Evolutionary conservation across 2,888 invertebrate species (phyloP).

Genomic region (Ptilodon capucinus): DNA sequence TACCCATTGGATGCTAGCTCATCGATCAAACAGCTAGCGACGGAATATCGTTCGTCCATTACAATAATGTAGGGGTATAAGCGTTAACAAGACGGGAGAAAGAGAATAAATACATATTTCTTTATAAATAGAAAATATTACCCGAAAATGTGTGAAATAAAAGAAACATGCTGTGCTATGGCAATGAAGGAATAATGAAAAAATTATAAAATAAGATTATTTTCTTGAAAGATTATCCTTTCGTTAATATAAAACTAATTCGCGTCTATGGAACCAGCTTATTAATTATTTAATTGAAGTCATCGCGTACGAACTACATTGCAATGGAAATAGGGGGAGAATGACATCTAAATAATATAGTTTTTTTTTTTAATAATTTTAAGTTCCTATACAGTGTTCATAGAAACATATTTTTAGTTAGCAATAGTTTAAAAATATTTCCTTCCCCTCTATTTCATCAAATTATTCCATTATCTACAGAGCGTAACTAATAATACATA

Average conservation of each 20-base stretch:
- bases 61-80: slow-evolving; percentile 71
- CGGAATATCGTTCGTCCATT: slow-evolving; percentile 61
- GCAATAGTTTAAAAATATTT: not conserved
- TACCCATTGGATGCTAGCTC: slow-evolving; percentile 91
- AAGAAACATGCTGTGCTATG: slow-evolving; percentile 72
- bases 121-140: slow-evolving; percentile 64
- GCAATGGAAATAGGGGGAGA: not conserved
- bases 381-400: too few relatives aligned
- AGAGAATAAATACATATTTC: slow-evolving; percentile 69
- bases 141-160: slow-evolving; percentile 52
- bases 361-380: too few relatives aligned
- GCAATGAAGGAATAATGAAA: slow-evolving; percentile 21
- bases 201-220: slow-evolving; percentile 18
- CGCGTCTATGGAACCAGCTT: not conserved
- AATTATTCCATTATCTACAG: not conserved
- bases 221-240: not conserved
- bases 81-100: slow-evolving; percentile 75
- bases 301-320: not conserved
- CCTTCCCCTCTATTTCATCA: not conserved
- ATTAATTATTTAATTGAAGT: not conserved
- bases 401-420: too few relatives aligned
- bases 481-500: not conserved
- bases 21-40: slow-evolving; percentile 92
- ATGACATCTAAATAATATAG: too few relatives aligned
- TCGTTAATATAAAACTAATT: not conserved